Evolutionary conservation across 2,113 vertebrate genomes (phyloP).

Genomic region (Corythaixoides concolor): DNA sequence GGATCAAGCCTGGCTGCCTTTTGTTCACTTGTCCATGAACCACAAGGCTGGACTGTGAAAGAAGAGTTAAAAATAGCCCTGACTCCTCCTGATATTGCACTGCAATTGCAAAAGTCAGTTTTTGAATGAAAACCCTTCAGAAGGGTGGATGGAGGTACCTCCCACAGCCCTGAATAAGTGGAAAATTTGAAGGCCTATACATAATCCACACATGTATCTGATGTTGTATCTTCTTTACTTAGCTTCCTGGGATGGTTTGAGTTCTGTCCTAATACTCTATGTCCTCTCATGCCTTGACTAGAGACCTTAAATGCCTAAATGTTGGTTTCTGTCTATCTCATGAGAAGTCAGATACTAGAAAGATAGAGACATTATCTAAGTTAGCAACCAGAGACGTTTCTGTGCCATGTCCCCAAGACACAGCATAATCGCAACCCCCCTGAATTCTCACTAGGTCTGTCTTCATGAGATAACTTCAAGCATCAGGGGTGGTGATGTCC

Average conservation of each 20-base stretch:
- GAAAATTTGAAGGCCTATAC: background rate
- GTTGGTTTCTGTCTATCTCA: background rate
- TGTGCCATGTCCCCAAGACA: background rate
- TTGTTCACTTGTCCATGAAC: background rate
- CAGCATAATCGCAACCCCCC: fast-evolving
- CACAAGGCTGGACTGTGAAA: background rate
- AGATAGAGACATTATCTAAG: background rate
- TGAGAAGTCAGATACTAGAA: background rate
- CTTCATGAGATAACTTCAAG: background rate
- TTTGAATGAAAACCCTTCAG: background rate
- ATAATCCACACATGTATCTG: background rate
- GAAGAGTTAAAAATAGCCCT: background rate
- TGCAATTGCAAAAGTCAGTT: background rate
- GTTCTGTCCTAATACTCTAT: background rate
- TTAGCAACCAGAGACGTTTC: background rate
- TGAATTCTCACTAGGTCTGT: background rate
- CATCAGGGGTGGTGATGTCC: background rate
- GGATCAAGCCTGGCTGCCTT: background rate
- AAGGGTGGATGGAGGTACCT: background rate
- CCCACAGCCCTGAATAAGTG: background rate
- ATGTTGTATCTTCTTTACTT: background rate
- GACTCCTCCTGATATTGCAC: background rate
- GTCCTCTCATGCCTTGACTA: background rate
- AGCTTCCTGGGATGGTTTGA: background rate
- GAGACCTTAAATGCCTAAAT: background rate